Percentiles rank a stretch among this genome's conserved stretches.
Evolutionary conservation across 2,888 invertebrate genomes (phyloP).

Genomic region (Andrena haemorrhoa): DNA sequence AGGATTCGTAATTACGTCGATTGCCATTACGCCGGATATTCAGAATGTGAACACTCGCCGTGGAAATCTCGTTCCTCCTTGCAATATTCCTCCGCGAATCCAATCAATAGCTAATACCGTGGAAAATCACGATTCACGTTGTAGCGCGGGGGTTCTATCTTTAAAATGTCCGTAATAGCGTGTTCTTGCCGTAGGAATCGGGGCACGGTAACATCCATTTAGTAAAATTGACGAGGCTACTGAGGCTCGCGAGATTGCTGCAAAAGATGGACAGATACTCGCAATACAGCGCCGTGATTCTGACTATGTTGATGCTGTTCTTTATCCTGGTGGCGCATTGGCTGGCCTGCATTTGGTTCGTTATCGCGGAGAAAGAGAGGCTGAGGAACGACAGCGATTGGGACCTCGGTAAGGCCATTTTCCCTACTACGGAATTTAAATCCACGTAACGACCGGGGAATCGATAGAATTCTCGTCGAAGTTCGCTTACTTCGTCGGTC

Average conservation of each 20-base stretch:
- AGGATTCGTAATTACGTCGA: constrained; percentile 66
- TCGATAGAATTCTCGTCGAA: neutral
- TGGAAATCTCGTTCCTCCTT: constrained; percentile 1
- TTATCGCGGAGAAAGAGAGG: constrained; percentile 96
- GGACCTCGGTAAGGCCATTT: constrained; percentile 90
- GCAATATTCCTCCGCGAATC: neutral
- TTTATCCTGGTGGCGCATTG: constrained; percentile 98
- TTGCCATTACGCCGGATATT: constrained; percentile 44
- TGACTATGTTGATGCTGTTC: constrained; percentile 96
- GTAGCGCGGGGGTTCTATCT: neutral
- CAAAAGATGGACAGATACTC: constrained; percentile 99
- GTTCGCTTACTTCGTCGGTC: too few relatives aligned
- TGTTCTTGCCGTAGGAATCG: constrained; percentile 87
- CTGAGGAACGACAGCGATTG: constrained; percentile 89
- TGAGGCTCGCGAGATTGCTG: constrained; percentile 94
- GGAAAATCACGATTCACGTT: neutral
- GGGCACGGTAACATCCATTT: constrained; percentile 93
- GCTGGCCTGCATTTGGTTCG: constrained; percentile 99
- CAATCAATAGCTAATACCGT: neutral
- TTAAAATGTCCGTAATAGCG: neutral
- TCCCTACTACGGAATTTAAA: neutral
- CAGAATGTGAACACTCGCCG: neutral
- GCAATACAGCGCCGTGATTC: constrained; percentile 97
- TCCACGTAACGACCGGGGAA: neutral
- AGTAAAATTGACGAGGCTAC: constrained; percentile 95